A percentile compares a stretch with the other conserved stretches of the same genome.
Conservation (phyloP, 2,888 invertebrate genomes). For the Cantharis rufa region DNA sequence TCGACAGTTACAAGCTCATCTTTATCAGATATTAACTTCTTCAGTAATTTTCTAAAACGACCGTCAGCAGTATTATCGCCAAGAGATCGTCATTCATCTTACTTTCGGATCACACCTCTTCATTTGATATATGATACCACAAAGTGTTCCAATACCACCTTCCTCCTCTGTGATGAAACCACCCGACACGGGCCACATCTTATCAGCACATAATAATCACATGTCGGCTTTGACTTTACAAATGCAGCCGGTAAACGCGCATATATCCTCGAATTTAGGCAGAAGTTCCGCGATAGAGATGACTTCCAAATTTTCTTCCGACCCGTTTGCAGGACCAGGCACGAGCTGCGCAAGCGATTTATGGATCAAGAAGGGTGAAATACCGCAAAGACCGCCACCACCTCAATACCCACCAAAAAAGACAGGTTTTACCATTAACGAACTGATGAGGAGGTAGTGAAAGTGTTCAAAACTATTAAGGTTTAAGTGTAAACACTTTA, state of each 20-base stretch:
- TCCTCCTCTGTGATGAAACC: constrained; percentile 51
- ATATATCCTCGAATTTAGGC: constrained; percentile 14
- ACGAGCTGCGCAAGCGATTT: constrained; percentile 50
- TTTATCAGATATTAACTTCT: constrained; percentile 56
- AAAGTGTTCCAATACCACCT: constrained; percentile 42
- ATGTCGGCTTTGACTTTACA: background rate
- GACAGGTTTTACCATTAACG: constrained; percentile 88
- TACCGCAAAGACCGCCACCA: constrained; percentile 59
- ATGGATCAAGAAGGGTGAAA: constrained; percentile 52
- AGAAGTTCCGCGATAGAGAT: background rate
- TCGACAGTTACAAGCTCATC: constrained; percentile 53
- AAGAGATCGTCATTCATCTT: constrained; percentile 47
- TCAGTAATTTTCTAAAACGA: constrained; percentile 63
- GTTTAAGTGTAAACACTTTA: background rate
- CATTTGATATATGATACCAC: constrained; percentile 39
- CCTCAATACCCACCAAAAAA: constrained; percentile 67
- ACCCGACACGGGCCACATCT: constrained; percentile 34
- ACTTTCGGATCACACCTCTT: constrained; percentile 46
- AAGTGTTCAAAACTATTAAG: background rate
- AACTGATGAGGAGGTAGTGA: constrained; percentile 82
- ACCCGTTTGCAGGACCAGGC: constrained; percentile 9
- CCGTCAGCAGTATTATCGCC: constrained; percentile 49
- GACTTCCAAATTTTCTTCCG: background rate
- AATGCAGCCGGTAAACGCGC: constrained; percentile 9
- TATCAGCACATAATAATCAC: background rate